Percentiles rank a stretch among this genome's conserved stretches.
Conservation (phyloP, 2,113 vertebrate genomes). For the Chlorocebus sabaeus region DNA sequence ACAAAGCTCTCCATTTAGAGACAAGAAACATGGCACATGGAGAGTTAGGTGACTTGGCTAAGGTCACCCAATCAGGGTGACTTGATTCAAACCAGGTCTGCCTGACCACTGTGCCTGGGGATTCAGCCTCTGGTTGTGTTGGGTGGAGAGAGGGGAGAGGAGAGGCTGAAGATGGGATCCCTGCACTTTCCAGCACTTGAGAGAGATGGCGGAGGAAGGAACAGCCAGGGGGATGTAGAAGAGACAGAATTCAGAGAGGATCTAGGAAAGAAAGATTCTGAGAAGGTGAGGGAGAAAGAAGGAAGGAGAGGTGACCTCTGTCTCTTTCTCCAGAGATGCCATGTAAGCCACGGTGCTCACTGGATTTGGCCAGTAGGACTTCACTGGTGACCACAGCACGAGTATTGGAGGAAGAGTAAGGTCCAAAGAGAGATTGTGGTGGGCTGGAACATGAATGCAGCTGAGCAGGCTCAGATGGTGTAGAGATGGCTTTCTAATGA, state of each 20-base stretch:
- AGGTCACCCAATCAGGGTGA: not conserved
- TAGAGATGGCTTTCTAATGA: not conserved
- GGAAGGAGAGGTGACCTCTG: not conserved
- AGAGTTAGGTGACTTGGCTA: not conserved
- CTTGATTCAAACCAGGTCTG: too few relatives aligned
- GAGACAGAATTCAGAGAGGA: not conserved
- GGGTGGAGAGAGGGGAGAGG: not conserved
- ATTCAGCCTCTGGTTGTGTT: not conserved
- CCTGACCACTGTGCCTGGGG: not conserved
- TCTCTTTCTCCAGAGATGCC: not conserved
- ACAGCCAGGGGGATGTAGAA: not conserved
- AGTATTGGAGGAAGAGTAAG: not conserved
- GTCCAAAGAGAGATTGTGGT: not conserved
- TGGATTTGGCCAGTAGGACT: not conserved
- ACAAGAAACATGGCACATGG: fast-evolving
- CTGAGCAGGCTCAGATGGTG: not conserved
- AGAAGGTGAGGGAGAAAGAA: not conserved
- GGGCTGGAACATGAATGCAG: not conserved
- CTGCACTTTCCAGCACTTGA: too few relatives aligned
- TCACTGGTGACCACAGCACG: not conserved
- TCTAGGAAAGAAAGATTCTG: not conserved
- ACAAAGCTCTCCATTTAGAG: not conserved
- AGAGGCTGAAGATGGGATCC: not conserved
- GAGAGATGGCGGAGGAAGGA: not conserved
- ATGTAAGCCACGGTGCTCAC: fast-evolving